These are phyloP conservation scores for Philopedon plagiatum DNA, from an alignment of 2,888 invertebrate species.

Conservation along the genomic window DNA sequence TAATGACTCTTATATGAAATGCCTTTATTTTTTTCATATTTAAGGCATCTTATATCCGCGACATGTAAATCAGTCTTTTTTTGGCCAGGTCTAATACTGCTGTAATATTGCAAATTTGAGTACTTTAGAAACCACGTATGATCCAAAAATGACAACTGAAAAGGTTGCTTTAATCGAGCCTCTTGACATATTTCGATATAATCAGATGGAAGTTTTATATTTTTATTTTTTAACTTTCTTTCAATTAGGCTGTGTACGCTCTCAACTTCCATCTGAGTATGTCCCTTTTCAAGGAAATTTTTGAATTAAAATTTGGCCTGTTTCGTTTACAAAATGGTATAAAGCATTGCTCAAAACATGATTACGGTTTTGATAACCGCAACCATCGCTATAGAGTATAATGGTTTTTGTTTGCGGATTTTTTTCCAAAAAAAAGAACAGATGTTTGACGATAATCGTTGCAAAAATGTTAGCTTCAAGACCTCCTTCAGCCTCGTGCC, in stretches of 20 bases:
- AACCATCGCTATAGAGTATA: constrained; percentile 45
- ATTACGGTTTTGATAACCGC: constrained; percentile 47
- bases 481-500: constrained; percentile 42
- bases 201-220: constrained; percentile 46
- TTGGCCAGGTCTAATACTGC: constrained; percentile 40
- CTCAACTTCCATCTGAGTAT: constrained; percentile 38
- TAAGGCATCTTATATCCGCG: constrained; percentile 24
- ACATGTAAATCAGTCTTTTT: constrained; percentile 28
- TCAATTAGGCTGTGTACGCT: constrained; percentile 35
- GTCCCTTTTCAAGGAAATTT: constrained; percentile 45
- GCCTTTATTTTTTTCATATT: constrained; percentile 28
- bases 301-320: constrained; percentile 21
- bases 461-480: constrained; percentile 42
- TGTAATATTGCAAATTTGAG: constrained; percentile 36
- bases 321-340: constrained; percentile 21
- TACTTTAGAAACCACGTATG: constrained; percentile 33
- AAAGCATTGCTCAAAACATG: constrained; percentile 36
- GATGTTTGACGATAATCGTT: constrained; percentile 41
- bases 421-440: constrained; percentile 35
- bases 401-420: constrained; percentile 27
- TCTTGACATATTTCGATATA: constrained; percentile 38
- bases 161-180: constrained; percentile 33
- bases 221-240: constrained; percentile 39
- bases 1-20: constrained; percentile 27
- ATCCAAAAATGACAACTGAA: constrained; percentile 32